Conservation (phyloP, 2,888 invertebrate genomes). For the Lasioglossum marginatum region DNA sequence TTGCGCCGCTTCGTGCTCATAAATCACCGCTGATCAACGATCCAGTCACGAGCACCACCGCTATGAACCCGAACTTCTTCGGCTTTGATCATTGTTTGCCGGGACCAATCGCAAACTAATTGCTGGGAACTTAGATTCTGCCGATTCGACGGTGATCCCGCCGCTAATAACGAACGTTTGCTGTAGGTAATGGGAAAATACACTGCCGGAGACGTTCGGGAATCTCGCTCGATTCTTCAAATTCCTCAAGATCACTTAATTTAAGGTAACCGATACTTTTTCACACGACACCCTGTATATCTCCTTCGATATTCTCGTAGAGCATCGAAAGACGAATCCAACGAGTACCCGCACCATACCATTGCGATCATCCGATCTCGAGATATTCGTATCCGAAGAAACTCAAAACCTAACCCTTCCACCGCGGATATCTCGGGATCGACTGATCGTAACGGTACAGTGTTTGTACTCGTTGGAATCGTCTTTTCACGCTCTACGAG, state of each 20-base stretch:
- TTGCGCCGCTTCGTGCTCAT: constrained; percentile 60
- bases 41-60: constrained; percentile 39
- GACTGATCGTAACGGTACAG: background rate
- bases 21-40: constrained; percentile 64
- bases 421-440: background rate
- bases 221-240: background rate
- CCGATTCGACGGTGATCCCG: background rate
- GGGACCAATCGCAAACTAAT: constrained; percentile 11
- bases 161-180: background rate
- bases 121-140: constrained; percentile 15
- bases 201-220: too few relatives aligned
- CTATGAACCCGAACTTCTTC: constrained; percentile 38
- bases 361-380: background rate
- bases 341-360: background rate
- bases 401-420: background rate
- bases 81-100: constrained; percentile 54
- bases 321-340: background rate
- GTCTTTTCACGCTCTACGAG: background rate
- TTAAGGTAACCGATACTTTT: background rate
- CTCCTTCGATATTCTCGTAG: background rate
- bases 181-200: background rate
- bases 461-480: background rate
- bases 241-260: background rate
- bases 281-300: background rate
- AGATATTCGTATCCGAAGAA: background rate